Evolutionary conservation across 2,113 vertebrate species (phyloP), one percentile per base, ranked within the genome.

Genomic region (Xyliphius kryptos): DNA sequence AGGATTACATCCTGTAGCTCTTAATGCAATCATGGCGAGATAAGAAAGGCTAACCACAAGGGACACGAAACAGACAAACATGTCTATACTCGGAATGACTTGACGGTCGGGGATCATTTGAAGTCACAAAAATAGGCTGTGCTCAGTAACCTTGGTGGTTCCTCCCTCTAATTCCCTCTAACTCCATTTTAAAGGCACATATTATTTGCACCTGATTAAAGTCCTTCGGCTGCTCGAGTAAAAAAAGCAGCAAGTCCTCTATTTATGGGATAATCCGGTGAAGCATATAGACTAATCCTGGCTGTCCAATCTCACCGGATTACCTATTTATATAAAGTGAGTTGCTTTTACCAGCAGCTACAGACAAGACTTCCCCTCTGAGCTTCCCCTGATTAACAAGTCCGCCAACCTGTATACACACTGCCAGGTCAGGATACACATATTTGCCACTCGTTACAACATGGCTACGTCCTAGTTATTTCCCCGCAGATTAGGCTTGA

Each of bases 221-320:
- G 55, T 20, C 47, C 19, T 56, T 32, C 41, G 9, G 21, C 56
- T 37, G 38, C 26, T 43, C 37, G 9, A 7, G 41, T 44, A 6
- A 74, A 53, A 65, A 41, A 71, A 64, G 61, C 37, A 61, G 43
- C 21, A 38, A 21, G 56, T 5, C 26, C 22, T 13, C 1, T 71
- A 71, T 71, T 63, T 69, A 65, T 58, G 17, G 49, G 13, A 37
- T 70, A 64, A 68, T 71, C 69, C 54, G 9, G 41, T 56, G 47
- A 61, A 59, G 66, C 49, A 50, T 37, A 19, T 41, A 14, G 21
- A 51, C 16, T 19, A 56, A 46, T 68, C 59, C 40, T 17, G 26
- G n/a, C 19, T 57, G 19, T 64, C 53, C 52, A 51, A 48, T 51
- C 16, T 60, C 47, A 69, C 19, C 53, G 37, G 48, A 53, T 67